Conservation (phyloP, 2,888 invertebrate genomes). For the Brenthis hecate region DNA sequence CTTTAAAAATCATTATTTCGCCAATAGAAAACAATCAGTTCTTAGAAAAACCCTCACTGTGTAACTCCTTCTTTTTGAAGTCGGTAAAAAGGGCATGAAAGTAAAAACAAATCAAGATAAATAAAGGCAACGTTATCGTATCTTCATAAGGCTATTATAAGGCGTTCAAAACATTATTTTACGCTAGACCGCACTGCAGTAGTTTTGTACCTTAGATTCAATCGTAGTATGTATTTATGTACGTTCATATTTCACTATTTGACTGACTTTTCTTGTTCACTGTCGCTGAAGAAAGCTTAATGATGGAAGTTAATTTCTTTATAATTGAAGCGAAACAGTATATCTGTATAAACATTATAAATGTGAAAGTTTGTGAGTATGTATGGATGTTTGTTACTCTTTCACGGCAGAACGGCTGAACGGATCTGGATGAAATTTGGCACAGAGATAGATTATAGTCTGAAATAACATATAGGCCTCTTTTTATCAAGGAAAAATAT, state of each 20-base stretch:
- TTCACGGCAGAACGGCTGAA: too few relatives aligned
- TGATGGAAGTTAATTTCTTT: background rate
- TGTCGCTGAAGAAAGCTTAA: conserved; percentile 3
- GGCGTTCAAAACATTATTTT: background rate
- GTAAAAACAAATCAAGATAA: background rate
- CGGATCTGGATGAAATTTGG: too few relatives aligned
- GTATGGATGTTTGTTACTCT: too few relatives aligned
- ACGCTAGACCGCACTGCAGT: conserved; percentile 14
- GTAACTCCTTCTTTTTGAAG: too few relatives aligned
- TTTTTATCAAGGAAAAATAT: too few relatives aligned
- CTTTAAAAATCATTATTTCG: too few relatives aligned
- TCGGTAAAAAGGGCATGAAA: too few relatives aligned
- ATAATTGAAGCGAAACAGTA: background rate
- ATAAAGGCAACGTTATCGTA: background rate
- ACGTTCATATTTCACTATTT: background rate
- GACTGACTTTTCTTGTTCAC: background rate
- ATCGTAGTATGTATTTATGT: background rate
- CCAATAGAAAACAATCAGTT: too few relatives aligned
- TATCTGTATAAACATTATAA: background rate
- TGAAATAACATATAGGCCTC: too few relatives aligned
- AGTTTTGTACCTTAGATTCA: background rate
- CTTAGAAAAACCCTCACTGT: too few relatives aligned
- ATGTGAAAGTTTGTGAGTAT: too few relatives aligned
- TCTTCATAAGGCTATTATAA: background rate
- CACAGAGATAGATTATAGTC: too few relatives aligned